Evolutionary conservation across 2,797 vertebrate genomes (phyloP).

Genomic region (Onychomys torridus): DNA sequence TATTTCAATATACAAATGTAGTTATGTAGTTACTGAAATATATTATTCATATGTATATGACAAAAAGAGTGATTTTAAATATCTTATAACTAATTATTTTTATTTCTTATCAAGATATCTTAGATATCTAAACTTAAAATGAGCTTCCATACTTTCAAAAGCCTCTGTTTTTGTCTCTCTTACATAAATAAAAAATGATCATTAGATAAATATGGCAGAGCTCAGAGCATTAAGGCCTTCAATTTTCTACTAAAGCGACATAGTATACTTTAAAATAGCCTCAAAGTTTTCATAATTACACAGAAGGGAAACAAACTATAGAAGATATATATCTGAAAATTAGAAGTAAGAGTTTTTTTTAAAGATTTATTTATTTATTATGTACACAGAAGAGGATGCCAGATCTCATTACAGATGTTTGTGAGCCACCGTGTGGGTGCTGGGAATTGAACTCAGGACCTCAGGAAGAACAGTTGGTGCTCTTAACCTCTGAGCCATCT

Average conservation of each 20-base stretch:
- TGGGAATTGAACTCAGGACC: too few species aligned
- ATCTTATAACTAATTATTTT: constrained; percentile 37
- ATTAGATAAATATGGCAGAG: constrained; percentile 60
- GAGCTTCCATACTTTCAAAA: not conserved
- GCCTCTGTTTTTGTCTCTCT: not conserved
- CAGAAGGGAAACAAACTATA: constrained; percentile 40
- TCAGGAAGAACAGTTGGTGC: too few species aligned
- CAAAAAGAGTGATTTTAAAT: constrained; percentile 17
- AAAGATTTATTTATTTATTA: too few species aligned
- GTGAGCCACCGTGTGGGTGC: too few species aligned
- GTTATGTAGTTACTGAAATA: constrained; percentile 16
- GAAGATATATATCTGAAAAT: constrained; percentile 26
- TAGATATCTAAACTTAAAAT: constrained; percentile 38
- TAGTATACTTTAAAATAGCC: constrained; percentile 16
- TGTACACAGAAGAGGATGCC: too few species aligned
- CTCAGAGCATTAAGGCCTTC: constrained; percentile 41
- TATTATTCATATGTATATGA: constrained; percentile 37
- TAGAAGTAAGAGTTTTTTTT: not conserved
- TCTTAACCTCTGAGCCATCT: too few species aligned
- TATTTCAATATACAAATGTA: constrained; percentile 27
- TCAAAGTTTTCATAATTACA: constrained; percentile 37
- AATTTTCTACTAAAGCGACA: constrained; percentile 45
- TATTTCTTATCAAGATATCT: constrained; percentile 10
- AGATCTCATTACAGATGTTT: too few species aligned
- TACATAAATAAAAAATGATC: constrained; percentile 39